Percentiles rank a stretch among this genome's conserved stretches.
These are phyloP conservation scores for Peromyscus polionotus DNA, from an alignment of 2,113 vertebrate genomes.

Conservation along the genomic window DNA sequence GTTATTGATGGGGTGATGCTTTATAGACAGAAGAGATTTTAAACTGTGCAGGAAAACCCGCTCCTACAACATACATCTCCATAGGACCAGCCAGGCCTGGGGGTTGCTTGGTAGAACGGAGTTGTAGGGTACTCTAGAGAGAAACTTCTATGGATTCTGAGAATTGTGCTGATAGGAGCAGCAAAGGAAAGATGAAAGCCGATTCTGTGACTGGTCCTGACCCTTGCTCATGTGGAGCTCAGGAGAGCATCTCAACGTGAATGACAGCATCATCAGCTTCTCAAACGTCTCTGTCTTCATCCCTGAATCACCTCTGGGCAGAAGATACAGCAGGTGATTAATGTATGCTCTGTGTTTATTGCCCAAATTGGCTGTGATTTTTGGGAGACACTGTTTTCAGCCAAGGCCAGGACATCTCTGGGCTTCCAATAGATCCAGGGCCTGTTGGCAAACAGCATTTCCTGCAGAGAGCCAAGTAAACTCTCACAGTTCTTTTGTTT, in stretches of 20 bases:
- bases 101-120: neutral
- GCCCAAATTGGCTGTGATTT: fast-evolving
- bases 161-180: too few relatives aligned
- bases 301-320: neutral
- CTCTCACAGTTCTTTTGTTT: neutral
- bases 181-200: neutral
- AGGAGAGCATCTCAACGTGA: fast-evolving
- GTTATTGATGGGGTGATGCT: neutral
- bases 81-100: fast-evolving
- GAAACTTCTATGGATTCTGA: neutral
- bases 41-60: neutral
- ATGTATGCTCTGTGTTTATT: fast-evolving
- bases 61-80: neutral
- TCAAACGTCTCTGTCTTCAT: neutral
- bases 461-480: neutral
- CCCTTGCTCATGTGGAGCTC: neutral
- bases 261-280: neutral
- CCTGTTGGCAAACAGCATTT: fast-evolving
- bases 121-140: neutral
- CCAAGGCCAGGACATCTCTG: neutral
- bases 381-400: neutral
- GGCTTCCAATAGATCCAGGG: too few relatives aligned
- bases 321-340: fast-evolving
- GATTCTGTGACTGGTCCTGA: neutral
- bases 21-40: neutral